Evolutionary conservation across 2,888 invertebrate species (phyloP).

Genomic region (Branchellion lobata): DNA sequence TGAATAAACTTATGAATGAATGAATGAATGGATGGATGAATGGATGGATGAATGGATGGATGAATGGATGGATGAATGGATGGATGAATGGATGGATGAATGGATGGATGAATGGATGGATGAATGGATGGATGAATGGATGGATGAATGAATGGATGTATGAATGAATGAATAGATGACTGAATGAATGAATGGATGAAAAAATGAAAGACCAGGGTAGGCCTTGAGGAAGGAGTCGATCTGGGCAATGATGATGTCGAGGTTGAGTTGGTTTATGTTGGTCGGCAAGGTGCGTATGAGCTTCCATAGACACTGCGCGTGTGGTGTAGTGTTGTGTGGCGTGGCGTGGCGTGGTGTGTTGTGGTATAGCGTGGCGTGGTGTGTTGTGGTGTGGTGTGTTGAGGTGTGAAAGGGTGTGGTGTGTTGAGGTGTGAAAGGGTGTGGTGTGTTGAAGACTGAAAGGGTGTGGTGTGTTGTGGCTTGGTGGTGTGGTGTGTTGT

Average conservation of each 20-base stretch:
- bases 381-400: too few relatives aligned
- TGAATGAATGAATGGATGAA: too few relatives aligned
- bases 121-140: not conserved
- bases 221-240: conserved; percentile 84
- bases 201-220: conserved; percentile 70
- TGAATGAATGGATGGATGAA: not conserved
- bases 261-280: conserved; percentile 67
- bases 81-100: not conserved
- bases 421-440: not conserved
- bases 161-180: not conserved
- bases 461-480: too few relatives aligned
- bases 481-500: too few relatives aligned
- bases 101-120: not conserved
- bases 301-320: conserved; percentile 79
- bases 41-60: not conserved
- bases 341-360: not conserved
- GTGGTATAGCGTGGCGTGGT: not conserved
- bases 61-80: not conserved
- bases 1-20: not conserved
- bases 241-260: conserved; percentile 70
- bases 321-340: not conserved
- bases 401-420: too few relatives aligned
- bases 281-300: conserved; percentile 82
- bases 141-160: not conserved
- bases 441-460: not conserved